Conservation (phyloP, 30 jellyfish, hydroid and myxozoan genomes). For the Aurelia aurita region DNA sequence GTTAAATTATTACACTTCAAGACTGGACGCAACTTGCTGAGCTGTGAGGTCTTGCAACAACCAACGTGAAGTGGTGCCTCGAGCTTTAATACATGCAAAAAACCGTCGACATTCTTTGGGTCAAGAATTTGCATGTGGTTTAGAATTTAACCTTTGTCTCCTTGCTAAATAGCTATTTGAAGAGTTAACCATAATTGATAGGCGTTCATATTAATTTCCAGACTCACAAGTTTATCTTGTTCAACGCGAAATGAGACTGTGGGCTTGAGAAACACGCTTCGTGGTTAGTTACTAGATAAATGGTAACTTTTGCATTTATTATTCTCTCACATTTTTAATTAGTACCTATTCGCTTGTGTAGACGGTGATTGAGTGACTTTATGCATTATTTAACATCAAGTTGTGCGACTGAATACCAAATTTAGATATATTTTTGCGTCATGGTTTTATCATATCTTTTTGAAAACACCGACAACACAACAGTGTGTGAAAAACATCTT, state of each 20-base stretch:
- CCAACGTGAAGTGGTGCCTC: no score
- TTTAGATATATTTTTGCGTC: no score
- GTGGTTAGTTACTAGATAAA: conserved; percentile 32
- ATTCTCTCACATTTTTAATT: neutral
- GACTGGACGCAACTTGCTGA: no score
- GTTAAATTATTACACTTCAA: no score
- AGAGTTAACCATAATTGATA: conserved; percentile 24
- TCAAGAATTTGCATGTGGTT: no score
- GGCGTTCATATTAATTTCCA: conserved; percentile 16
- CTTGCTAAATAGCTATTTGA: neutral
- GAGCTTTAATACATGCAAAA: no score
- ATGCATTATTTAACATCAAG: neutral
- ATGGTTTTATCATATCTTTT: no score
- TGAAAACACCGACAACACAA: no score
- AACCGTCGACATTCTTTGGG: no score
- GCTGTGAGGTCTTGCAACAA: no score
- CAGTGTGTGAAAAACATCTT: no score
- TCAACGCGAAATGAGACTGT: conserved; percentile 2
- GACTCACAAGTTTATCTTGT: conserved; percentile 2
- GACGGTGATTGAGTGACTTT: neutral
- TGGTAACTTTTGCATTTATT: neutral
- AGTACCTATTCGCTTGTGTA: conserved; percentile 5
- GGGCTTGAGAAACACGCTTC: conserved; percentile 16
- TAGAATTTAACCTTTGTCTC: neutral
- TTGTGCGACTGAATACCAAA: no score